Evolutionary conservation across 2,113 vertebrate species (phyloP).

Genomic region (Arenaria interpres): DNA sequence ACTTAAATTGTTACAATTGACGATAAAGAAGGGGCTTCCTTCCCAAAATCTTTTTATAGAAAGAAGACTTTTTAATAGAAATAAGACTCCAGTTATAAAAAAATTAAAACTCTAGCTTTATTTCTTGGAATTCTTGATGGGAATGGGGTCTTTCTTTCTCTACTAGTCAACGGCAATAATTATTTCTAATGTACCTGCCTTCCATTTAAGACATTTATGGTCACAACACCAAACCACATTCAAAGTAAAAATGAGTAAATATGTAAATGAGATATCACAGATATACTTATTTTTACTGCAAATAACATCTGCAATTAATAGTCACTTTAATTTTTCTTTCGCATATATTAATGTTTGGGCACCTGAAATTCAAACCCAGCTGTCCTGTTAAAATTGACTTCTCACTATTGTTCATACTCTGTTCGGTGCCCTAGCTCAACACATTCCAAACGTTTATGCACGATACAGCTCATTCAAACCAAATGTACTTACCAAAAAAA

Average conservation of each 20-base stretch:
- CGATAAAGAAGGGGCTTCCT: background rate
- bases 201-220: background rate
- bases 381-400: background rate
- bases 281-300: background rate
- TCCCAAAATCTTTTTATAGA: background rate
- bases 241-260: background rate
- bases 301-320: background rate
- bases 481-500: slow-evolving; percentile 88
- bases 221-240: background rate
- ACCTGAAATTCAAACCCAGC: background rate
- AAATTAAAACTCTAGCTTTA: background rate
- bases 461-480: background rate
- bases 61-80: background rate
- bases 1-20: background rate
- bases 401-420: background rate
- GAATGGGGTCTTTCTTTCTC: background rate
- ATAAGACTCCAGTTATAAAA: background rate
- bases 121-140: background rate
- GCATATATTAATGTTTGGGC: background rate
- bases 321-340: background rate
- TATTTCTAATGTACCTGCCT: background rate
- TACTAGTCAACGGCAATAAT: background rate
- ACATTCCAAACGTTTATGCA: background rate
- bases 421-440: background rate
- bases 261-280: background rate